Conservation (phyloP, 2,797 vertebrate genomes). For the Vireo griseus region DNA sequence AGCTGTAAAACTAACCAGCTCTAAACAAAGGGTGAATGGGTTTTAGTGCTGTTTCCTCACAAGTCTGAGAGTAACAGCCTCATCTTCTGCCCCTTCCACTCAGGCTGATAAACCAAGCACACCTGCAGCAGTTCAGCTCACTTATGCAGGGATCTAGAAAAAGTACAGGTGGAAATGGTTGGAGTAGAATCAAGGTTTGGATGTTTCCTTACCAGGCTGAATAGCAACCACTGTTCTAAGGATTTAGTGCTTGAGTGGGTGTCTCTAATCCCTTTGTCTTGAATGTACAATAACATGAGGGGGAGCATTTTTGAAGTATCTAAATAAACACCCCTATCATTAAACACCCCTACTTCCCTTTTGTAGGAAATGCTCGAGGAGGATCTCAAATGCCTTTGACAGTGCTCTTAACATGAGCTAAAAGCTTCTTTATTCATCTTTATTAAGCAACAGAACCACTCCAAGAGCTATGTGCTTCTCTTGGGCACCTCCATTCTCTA, state of each 20-base stretch:
- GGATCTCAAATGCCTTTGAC: neutral
- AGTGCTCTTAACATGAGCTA: neutral
- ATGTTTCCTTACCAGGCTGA: neutral
- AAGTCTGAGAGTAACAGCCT: neutral
- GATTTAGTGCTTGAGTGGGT: neutral
- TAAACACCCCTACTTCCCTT: neutral
- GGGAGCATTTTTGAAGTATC: neutral
- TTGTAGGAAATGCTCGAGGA: neutral
- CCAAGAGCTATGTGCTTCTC: neutral
- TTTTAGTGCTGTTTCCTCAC: neutral
- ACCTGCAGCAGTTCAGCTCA: neutral
- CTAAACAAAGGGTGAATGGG: neutral
- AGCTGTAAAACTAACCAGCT: accelerated
- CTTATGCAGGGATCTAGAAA: accelerated
- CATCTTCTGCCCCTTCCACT: neutral
- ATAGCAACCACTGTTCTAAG: neutral
- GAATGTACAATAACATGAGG: accelerated
- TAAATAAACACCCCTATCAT: neutral
- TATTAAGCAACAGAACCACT: neutral
- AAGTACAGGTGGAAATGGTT: neutral
- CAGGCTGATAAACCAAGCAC: neutral
- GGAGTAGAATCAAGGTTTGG: neutral
- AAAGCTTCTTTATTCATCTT: neutral
- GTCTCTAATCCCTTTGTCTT: neutral
- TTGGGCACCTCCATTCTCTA: neutral